These are phyloP conservation scores for Hyphantria cunea DNA, from an alignment of 1,140 invertebrate genomes.

Conservation along the genomic window DNA sequence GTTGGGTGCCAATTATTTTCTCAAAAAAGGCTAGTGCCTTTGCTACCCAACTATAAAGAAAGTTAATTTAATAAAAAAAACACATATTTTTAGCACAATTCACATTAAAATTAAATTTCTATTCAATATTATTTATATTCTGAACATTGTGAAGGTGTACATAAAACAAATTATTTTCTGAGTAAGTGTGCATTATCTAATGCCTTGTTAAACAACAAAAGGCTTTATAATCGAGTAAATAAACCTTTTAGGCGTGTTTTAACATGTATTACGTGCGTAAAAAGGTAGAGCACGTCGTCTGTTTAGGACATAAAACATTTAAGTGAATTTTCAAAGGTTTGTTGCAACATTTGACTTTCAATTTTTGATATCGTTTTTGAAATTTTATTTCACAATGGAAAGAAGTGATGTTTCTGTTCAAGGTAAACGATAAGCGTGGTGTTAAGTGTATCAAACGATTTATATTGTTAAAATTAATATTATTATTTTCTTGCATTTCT, in stretches of 20 bases:
- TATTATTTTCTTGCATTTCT: too few species aligned
- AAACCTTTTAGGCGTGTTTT: conserved; percentile 29
- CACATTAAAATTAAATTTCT: conserved; percentile 18
- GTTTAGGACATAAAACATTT: conserved; percentile 20
- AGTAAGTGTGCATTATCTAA: conserved; percentile 28
- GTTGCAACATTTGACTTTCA: conserved; percentile 12
- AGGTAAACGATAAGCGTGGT: not conserved
- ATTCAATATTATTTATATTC: too few species aligned
- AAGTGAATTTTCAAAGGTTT: conserved; percentile 10
- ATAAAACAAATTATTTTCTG: conserved; percentile 27
- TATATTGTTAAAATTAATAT: too few species aligned
- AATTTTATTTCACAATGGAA: not conserved
- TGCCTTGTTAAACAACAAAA: conserved; percentile 28
- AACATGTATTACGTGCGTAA: conserved; percentile 27
- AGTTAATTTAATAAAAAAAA: conserved; percentile 10
- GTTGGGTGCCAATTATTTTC: conserved; percentile 47
- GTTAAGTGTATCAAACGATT: not conserved
- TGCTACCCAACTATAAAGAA: conserved; percentile 3
- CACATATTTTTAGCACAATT: conserved; percentile 18
- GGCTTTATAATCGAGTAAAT: conserved; percentile 29
- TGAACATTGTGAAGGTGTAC: conserved; percentile 18
- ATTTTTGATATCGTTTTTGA: not conserved
- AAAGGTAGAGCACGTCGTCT: conserved; percentile 21
- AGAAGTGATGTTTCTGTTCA: not conserved
- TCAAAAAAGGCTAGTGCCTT: conserved; percentile 16